These are phyloP conservation scores for Drosophila pegasa DNA, from an alignment of 2,888 invertebrate genomes.

Conservation along the genomic window DNA sequence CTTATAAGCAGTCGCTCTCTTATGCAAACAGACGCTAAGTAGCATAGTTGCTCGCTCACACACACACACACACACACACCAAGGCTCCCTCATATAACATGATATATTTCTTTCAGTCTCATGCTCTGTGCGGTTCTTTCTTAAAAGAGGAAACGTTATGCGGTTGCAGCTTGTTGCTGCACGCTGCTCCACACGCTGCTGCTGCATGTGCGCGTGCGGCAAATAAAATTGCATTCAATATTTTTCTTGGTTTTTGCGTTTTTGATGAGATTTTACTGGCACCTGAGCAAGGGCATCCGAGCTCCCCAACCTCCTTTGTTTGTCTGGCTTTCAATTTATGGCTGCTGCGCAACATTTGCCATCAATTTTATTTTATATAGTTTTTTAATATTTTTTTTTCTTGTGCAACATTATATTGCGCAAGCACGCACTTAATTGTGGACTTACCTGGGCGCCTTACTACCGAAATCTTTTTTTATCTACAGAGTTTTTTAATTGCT, in stretches of 20 bases:
- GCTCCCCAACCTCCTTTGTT: slow-evolving; percentile 39
- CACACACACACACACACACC: slow-evolving; percentile 34
- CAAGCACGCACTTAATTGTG: slow-evolving; percentile 60
- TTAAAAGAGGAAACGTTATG: slow-evolving; percentile 36
- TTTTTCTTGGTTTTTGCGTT: slow-evolving; percentile 53
- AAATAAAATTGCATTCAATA: slow-evolving; percentile 78
- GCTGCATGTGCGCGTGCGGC: slow-evolving; percentile 45
- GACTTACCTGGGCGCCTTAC: slow-evolving; percentile 12
- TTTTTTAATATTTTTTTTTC: slow-evolving; percentile 15
- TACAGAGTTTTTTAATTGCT: not conserved
- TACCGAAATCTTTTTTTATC: not conserved
- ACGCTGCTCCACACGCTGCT: not conserved
- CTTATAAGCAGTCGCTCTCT: slow-evolving; percentile 25
- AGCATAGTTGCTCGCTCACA: slow-evolving; percentile 63
- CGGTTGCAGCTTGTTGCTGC: slow-evolving; percentile 24
- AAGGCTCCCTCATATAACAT: slow-evolving; percentile 50
- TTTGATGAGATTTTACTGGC: slow-evolving; percentile 68
- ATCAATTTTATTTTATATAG: slow-evolving; percentile 50
- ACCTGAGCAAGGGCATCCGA: slow-evolving; percentile 23
- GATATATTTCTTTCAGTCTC: slow-evolving; percentile 64
- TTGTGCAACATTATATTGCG: slow-evolving; percentile 33
- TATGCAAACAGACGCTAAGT: slow-evolving; percentile 74
- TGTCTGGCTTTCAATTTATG: slow-evolving; percentile 68
- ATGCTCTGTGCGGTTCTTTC: slow-evolving; percentile 28
- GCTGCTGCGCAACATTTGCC: slow-evolving; percentile 55